These are phyloP conservation scores for Pungitius pungitius DNA, from an alignment of 2,113 vertebrate genomes.

Conservation along the genomic window DNA sequence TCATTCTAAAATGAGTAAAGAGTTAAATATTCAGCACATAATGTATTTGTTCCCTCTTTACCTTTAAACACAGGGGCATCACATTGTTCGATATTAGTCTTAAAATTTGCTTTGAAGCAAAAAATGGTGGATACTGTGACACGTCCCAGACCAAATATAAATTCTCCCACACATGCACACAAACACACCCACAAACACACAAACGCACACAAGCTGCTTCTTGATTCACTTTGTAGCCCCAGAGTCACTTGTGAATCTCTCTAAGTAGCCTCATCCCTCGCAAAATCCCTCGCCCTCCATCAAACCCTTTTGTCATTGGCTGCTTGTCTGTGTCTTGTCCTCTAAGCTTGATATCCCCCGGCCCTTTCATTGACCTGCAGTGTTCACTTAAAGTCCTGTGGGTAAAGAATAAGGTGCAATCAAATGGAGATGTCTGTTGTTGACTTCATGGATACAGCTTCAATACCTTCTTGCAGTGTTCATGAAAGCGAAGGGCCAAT, in stretches of 20 bases:
- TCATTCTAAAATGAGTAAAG: background rate
- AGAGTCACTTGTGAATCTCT: slow-evolving; percentile 8
- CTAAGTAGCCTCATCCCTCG: background rate
- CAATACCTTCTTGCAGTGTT: background rate
- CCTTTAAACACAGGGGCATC: background rate
- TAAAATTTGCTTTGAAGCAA: slow-evolving; percentile 7
- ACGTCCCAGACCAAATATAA: slow-evolving; percentile 16
- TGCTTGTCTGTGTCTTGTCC: slow-evolving; percentile 13
- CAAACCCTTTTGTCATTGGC: slow-evolving; percentile 1
- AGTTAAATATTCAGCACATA: background rate
- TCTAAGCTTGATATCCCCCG: slow-evolving; percentile 16
- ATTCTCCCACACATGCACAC: slow-evolving; percentile 15
- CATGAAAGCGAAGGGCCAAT: background rate
- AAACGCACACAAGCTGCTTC: background rate
- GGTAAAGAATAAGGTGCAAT: slow-evolving; percentile 7
- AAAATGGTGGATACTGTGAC: background rate
- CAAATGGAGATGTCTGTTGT: slow-evolving; percentile 24
- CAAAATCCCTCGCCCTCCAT: slow-evolving; percentile 14
- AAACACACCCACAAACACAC: slow-evolving; percentile 11
- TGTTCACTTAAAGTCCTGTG: slow-evolving; percentile 23
- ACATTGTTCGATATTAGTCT: slow-evolving; percentile 14
- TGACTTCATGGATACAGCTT: background rate
- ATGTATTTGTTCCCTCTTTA: background rate
- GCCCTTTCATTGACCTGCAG: slow-evolving; percentile 25
- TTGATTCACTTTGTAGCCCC: slow-evolving; percentile 13